phyloP scores from a whole-genome alignment of 2,113 vertebrate species.

The Chamaea fasciata region DNA sequence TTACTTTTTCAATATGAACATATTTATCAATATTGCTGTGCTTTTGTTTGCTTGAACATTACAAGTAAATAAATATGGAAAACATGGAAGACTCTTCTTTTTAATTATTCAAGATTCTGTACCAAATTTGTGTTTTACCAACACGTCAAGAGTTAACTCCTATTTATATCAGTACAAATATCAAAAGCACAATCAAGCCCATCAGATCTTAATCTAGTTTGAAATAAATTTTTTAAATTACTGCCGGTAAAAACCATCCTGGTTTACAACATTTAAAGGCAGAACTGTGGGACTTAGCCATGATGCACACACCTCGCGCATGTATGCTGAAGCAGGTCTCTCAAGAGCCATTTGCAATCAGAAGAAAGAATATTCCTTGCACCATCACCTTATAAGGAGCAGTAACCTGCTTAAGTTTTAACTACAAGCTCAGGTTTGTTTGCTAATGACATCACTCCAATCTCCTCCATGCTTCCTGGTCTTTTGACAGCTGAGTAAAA shows the following conservation, averaged over 20 bases:
- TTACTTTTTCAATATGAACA: background rate
- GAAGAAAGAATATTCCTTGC: background rate
- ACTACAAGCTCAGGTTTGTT: background rate
- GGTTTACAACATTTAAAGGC: background rate
- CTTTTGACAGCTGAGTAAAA: background rate
- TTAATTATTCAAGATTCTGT: background rate
- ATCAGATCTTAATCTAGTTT: background rate
- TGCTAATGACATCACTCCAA: background rate
- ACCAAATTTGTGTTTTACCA: background rate
- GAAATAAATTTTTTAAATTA: background rate
- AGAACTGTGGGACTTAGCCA: background rate
- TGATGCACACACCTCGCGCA: fast-evolving
- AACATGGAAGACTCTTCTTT: background rate
- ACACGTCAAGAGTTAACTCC: background rate
- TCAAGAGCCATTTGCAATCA: background rate
- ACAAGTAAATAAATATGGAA: background rate
- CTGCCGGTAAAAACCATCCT: background rate
- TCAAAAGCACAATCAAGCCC: background rate
- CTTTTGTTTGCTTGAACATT: background rate
- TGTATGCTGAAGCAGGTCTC: background rate
- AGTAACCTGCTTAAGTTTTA: background rate
- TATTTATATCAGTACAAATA: background rate
- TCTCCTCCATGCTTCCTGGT: background rate
- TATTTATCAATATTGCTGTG: background rate
- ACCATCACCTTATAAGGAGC: background rate